Percentiles rank a stretch among this genome's conserved stretches.
These are phyloP conservation scores for Rhinoderma darwinii DNA, from an alignment of 2,113 vertebrate genomes.

Conservation along the genomic window DNA sequence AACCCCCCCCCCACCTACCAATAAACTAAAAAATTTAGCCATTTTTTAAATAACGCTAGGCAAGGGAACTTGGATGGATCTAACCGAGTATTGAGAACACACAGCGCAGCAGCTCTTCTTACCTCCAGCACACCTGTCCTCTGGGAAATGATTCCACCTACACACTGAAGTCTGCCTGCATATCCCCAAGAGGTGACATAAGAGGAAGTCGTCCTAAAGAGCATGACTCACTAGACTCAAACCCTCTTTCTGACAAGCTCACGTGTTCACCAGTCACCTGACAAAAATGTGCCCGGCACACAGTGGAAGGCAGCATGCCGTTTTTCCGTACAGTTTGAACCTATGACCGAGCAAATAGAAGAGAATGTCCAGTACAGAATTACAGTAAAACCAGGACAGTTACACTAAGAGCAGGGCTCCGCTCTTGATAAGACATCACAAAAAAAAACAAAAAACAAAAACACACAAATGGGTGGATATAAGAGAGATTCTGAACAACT, in stretches of 20 bases:
- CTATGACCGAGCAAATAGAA: background rate
- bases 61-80: no score
- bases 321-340: constrained; percentile 11
- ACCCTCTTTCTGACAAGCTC: background rate
- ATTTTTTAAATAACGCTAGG: background rate
- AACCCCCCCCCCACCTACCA: no score
- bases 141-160: background rate
- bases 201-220: constrained; percentile 30
- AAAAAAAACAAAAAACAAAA: no score
- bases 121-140: constrained; percentile 27
- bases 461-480: background rate
- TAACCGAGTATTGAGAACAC: background rate
- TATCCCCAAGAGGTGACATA: constrained; percentile 37
- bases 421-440: background rate
- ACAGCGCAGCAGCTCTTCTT: constrained; percentile 34
- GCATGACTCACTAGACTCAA: constrained; percentile 25
- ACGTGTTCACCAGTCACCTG: constrained; percentile 41
- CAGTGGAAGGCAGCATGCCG: background rate
- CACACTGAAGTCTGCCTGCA: background rate
- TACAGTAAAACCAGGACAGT: constrained; percentile 26
- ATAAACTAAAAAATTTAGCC: background rate
- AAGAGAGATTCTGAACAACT: background rate
- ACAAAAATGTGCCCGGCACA: constrained; percentile 49
- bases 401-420: background rate
- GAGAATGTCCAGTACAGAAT: background rate